phyloP scores from a whole-genome alignment of 2,888 invertebrate genomes.

The Ferrisia virgata region DNA sequence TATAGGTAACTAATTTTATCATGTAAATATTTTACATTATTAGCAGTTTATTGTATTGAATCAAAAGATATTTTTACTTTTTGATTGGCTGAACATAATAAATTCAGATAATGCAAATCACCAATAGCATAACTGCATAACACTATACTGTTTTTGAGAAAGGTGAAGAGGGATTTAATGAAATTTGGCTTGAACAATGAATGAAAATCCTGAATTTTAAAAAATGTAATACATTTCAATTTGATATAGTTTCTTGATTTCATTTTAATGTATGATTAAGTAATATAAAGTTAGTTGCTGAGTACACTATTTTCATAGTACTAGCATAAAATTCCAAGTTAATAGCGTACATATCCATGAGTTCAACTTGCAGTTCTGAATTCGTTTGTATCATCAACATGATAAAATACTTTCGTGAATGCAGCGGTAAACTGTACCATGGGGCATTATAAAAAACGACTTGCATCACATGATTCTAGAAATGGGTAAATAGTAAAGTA shows the following conservation, averaged over 20 bases:
- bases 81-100: too few species aligned
- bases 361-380: not conserved
- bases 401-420: not conserved
- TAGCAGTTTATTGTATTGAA: too few species aligned
- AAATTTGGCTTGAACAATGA: too few species aligned
- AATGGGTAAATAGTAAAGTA: not conserved
- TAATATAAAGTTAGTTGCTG: not conserved
- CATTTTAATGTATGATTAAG: not conserved
- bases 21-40: too few species aligned
- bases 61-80: too few species aligned
- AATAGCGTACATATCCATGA: not conserved
- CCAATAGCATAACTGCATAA: too few species aligned
- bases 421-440: not conserved
- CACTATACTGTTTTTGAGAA: too few species aligned
- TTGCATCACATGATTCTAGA: not conserved
- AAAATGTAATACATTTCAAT: not conserved
- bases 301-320: conserved; percentile 13
- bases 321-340: not conserved
- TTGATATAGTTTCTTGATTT: not conserved
- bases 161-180: too few species aligned
- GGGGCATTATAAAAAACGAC: not conserved
- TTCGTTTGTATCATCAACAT: not conserved
- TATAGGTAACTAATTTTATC: too few species aligned
- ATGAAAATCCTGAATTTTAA: too few species aligned
- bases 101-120: too few species aligned